Evolutionary conservation across 2,888 invertebrate genomes (phyloP), one percentile per base, ranked within the genome.

Genomic region (Bembecia ichneumoniformis): DNA sequence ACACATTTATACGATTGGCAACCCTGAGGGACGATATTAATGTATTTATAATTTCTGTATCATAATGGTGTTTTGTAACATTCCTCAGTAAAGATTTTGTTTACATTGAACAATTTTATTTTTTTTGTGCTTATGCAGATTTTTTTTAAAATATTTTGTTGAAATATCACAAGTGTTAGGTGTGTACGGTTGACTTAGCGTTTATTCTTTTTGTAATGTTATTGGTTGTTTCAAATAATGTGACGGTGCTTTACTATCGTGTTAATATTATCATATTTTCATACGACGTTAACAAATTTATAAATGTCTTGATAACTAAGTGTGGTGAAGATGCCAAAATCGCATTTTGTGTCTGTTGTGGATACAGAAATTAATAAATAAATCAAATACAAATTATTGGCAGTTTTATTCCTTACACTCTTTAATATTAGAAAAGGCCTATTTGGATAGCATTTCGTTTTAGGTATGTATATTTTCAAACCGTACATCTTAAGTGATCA

Each of bases 321-420:
- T 52, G 52, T 66, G 9, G 28, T 28, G 28, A 62, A 66, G 68
- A 71, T 68, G 74, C 75, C 76, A 74, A 76, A 73, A 69, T 66
- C 63, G 66, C 63, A 58, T 72, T 69, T 58, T 74, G 80, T 82
- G 78, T 84, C 82, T 76, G 67, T 84, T 83, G 81, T 84, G 74
- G 86, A 82, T 87, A 87, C 86, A 84, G 86, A 86, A 86, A 86
- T 87, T 86, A 74, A 87, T 84, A 84, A 87, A 87, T 87, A 84
- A 84, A 82, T 59, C 69, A 71, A 65, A 48, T 47, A 35, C 72
- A 73, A 64, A 55, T 51, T 58, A 52, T 34, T n/a, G 28, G 28
- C 28, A 28, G 9, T 28, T 28, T 28, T 28, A 28, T 28, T 28
- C 9, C 9, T 28, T 28, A 28, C 9, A 28, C 9, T 9, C 28